Conservation (phyloP, 2,888 invertebrate species). For the Pharmacophagus antenor region DNA sequence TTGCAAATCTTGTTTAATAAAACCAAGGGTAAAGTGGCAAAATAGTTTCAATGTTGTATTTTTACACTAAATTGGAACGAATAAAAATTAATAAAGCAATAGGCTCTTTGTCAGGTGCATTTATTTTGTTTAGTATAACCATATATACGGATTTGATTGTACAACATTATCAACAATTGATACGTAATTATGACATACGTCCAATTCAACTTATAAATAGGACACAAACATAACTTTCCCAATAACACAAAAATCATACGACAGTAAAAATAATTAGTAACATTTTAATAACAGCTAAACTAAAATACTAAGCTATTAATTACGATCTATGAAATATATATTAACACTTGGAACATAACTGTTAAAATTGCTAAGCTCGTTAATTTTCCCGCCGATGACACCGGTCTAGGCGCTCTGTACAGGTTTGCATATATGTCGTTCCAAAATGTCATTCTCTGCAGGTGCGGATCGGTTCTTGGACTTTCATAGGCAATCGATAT, state of each 20-base stretch:
- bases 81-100: not conserved
- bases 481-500: constrained; percentile 35
- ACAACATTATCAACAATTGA: not conserved
- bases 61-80: not conserved
- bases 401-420: constrained; percentile 37
- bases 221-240: not conserved
- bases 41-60: not conserved
- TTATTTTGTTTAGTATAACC: not conserved
- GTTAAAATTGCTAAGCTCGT: constrained; percentile 33
- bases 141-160: not conserved
- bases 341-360: constrained; percentile 32
- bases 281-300: not conserved
- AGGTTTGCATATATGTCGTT: constrained; percentile 35
- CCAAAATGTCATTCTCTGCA: constrained; percentile 43
- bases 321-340: constrained; percentile 29
- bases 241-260: not conserved
- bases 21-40: too few species aligned
- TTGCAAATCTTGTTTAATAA: too few species aligned
- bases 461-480: constrained; percentile 38
- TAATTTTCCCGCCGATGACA: constrained; percentile 38
- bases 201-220: not conserved
- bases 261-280: not conserved
- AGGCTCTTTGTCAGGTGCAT: not conserved
- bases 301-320: not conserved
- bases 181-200: not conserved